Evolutionary conservation across 2,797 vertebrate species (phyloP).

Genomic region (Phoxinus dragarum): DNA sequence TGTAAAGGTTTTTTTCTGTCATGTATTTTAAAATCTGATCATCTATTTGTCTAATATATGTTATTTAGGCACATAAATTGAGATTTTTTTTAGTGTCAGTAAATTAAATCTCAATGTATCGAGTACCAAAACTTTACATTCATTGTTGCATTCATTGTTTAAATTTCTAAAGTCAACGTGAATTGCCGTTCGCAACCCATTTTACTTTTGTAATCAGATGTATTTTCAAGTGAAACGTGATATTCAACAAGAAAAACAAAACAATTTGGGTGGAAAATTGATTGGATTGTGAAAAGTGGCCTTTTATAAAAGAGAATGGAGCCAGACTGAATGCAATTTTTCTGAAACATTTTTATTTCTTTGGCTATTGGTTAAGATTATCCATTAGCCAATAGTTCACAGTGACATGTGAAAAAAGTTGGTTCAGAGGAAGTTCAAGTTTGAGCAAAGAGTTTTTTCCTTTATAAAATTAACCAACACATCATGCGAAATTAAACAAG

Average conservation of each 20-base stretch:
- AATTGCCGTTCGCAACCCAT: background rate
- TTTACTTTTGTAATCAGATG: conserved; percentile 6
- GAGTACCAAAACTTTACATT: conserved; percentile 44
- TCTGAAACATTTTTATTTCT: background rate
- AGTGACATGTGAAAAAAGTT: background rate
- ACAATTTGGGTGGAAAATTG: background rate
- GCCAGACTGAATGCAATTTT: background rate
- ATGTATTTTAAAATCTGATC: conserved; percentile 49
- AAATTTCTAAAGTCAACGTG: background rate
- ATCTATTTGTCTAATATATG: conserved; percentile 50
- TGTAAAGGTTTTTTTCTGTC: conserved; percentile 55
- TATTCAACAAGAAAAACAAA: background rate
- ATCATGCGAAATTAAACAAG: background rate
- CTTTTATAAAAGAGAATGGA: background rate
- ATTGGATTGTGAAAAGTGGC: background rate
- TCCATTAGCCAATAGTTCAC: background rate
- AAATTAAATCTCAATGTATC: conserved; percentile 46
- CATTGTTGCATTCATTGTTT: conserved; percentile 33
- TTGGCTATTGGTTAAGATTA: too few species aligned
- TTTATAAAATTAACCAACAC: background rate
- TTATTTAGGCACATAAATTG: conserved; percentile 43
- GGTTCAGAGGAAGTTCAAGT: background rate
- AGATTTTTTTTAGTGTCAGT: conserved; percentile 29
- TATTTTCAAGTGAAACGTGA: background rate
- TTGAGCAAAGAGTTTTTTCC: background rate